phyloP scores from a whole-genome alignment of 2,113 vertebrate genomes.

The Tricholaema leucomelas region DNA sequence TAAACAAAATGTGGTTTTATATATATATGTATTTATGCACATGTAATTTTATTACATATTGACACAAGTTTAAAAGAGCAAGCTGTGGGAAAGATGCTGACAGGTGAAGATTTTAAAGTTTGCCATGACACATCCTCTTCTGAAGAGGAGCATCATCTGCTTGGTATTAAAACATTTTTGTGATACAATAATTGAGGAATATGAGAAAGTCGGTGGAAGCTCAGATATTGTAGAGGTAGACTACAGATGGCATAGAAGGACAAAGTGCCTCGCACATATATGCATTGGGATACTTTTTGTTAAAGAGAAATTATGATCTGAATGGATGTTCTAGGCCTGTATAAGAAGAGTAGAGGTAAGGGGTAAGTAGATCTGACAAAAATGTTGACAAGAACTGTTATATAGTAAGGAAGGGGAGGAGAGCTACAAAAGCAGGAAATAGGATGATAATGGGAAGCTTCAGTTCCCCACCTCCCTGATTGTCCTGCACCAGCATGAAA shows the following conservation, averaged over 20 bases:
- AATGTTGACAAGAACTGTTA: neutral
- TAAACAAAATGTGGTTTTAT: neutral
- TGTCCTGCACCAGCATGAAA: neutral
- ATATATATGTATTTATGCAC: neutral
- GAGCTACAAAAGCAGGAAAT: neutral
- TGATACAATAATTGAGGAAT: neutral
- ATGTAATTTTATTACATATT: neutral
- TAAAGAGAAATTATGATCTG: neutral
- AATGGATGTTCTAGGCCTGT: neutral
- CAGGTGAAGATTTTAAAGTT: neutral
- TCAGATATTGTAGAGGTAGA: neutral
- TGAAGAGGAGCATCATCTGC: neutral
- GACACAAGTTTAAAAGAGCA: neutral
- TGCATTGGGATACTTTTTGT: neutral
- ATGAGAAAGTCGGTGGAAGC: neutral
- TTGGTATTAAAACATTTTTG: neutral
- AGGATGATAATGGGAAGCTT: rapidly evolving
- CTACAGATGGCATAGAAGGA: neutral
- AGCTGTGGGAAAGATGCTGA: neutral
- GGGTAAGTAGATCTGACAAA: neutral
- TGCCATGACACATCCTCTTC: neutral
- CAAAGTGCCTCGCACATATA: rapidly evolving
- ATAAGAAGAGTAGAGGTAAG: neutral
- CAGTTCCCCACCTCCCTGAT: neutral
- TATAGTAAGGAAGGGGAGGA: neutral